phyloP scores from a whole-genome alignment of 2,888 invertebrate species.

The Gari tellinella region DNA sequence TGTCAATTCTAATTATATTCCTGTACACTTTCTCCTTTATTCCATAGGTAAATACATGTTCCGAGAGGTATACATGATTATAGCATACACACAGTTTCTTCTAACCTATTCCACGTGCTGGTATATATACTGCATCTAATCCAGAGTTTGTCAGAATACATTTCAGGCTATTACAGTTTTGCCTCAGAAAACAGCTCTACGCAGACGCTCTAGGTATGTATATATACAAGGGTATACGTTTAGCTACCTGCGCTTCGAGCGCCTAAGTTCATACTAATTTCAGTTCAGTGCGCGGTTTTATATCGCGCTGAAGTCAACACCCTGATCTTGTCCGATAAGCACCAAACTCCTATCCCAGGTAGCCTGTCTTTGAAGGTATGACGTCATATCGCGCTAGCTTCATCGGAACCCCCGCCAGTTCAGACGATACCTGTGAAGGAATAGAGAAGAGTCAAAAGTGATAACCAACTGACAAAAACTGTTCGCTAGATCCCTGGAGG shows the following conservation, averaged over 20 bases:
- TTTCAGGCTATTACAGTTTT: too few species aligned
- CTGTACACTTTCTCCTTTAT: too few species aligned
- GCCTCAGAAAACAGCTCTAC: too few species aligned
- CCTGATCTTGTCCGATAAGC: slow-evolving; percentile 49
- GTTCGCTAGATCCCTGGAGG: too few species aligned
- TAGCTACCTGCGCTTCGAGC: slow-evolving; percentile 2
- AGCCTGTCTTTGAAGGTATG: slow-evolving; percentile 40
- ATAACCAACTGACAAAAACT: too few species aligned
- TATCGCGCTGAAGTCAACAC: slow-evolving; percentile 59
- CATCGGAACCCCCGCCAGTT: slow-evolving; percentile 17
- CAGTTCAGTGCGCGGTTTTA: slow-evolving; percentile 21
- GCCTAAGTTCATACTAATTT: slow-evolving; percentile 11
- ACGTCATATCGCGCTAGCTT: slow-evolving; percentile 51
- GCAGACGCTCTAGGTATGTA: too few species aligned
- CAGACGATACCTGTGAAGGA: slow-evolving; percentile 50
- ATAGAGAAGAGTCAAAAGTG: slow-evolving; percentile 11
- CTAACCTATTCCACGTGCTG: too few species aligned
- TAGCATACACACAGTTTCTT: slow-evolving; percentile 1
- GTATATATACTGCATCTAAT: too few species aligned
- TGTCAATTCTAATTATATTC: too few species aligned
- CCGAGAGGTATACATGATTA: not conserved
- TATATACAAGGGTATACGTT: too few species aligned
- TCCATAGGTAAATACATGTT: slow-evolving; percentile 2
- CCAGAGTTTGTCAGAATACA: too few species aligned
- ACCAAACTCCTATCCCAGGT: slow-evolving; percentile 22